Evolutionary conservation across 1,140 invertebrate species (phyloP).

Genomic region (Drosophila busckii): DNA sequence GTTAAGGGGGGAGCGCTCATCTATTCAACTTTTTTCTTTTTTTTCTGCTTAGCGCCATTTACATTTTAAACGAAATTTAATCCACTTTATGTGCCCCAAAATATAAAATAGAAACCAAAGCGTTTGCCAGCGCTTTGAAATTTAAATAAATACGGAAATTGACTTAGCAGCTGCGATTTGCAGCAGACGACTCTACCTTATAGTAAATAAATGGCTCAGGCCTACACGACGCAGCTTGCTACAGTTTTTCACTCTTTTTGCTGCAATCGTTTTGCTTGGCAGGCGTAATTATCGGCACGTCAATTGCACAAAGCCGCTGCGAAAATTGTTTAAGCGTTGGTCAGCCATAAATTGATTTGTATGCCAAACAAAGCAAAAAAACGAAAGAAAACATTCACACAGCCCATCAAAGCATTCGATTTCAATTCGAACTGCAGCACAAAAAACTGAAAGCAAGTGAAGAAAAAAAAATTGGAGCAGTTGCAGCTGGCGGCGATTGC

Average conservation of each 20-base stretch:
- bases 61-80: constrained; percentile 77
- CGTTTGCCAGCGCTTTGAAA: constrained; percentile 56
- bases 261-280: constrained; percentile 19
- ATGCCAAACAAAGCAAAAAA: constrained; percentile 22
- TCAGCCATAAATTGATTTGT: constrained; percentile 72
- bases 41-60: constrained; percentile 47
- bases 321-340: constrained; percentile 68
- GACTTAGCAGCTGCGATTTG: constrained; percentile 52
- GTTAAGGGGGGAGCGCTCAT: constrained; percentile 20
- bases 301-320: constrained; percentile 75
- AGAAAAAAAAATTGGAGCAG: constrained; percentile 13
- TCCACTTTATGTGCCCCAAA: constrained; percentile 51
- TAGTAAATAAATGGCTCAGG: too few species aligned
- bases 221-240: too few species aligned
- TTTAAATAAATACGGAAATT: constrained; percentile 77
- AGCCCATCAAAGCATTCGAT: neutral
- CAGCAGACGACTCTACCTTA: too few species aligned
- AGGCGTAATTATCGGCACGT: constrained; percentile 75
- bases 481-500: constrained; percentile 32
- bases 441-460: constrained; percentile 25
- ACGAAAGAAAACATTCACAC: constrained; percentile 21
- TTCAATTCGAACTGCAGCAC: neutral
- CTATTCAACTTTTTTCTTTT: constrained; percentile 23
- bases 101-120: neutral
- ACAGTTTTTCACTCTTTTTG: neutral